Percentiles rank a stretch among this genome's conserved stretches.
Conservation (phyloP, 1,140 invertebrate species). For the Drosophila ercepeae region DNA sequence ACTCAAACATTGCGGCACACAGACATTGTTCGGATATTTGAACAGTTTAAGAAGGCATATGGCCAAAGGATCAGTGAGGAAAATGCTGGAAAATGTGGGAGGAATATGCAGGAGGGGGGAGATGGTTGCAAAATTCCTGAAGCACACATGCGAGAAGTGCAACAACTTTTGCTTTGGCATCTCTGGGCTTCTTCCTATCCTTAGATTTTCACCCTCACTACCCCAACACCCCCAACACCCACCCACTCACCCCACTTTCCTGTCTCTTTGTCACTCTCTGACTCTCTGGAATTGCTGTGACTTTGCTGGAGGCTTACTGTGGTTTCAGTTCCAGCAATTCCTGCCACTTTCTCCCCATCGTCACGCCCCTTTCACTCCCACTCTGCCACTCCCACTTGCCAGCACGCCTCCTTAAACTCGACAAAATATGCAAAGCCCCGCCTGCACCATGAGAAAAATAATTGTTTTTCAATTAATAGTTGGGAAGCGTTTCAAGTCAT, state of each 20-base stretch:
- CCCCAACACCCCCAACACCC: neutral
- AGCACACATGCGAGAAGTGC: constrained; percentile 40
- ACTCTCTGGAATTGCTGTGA: constrained; percentile 18
- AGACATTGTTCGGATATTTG: constrained; percentile 4
- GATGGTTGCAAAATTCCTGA: constrained; percentile 10
- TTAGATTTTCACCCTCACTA: neutral
- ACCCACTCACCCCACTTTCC: neutral
- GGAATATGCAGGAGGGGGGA: neutral
- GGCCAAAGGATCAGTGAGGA: neutral
- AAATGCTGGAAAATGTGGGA: too few relatives aligned
- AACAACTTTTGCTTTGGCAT: constrained; percentile 33
- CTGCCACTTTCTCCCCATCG: neutral
- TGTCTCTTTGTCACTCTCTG: constrained; percentile 24
- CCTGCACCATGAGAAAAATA: constrained; percentile 17
- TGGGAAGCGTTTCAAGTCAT: neutral
- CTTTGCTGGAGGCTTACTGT: constrained; percentile 28
- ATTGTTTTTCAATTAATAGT: constrained; percentile 3
- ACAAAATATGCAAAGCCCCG: constrained; percentile 8
- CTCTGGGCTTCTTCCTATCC: neutral
- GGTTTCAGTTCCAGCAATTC: neutral
- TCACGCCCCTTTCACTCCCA: neutral
- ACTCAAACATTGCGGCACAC: neutral
- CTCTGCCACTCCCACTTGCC: neutral
- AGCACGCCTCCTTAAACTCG: neutral
- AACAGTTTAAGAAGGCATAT: constrained; percentile 5